These are phyloP conservation scores for Monomorium pharaonis DNA, from an alignment of 1,140 invertebrate species.

Conservation along the genomic window DNA sequence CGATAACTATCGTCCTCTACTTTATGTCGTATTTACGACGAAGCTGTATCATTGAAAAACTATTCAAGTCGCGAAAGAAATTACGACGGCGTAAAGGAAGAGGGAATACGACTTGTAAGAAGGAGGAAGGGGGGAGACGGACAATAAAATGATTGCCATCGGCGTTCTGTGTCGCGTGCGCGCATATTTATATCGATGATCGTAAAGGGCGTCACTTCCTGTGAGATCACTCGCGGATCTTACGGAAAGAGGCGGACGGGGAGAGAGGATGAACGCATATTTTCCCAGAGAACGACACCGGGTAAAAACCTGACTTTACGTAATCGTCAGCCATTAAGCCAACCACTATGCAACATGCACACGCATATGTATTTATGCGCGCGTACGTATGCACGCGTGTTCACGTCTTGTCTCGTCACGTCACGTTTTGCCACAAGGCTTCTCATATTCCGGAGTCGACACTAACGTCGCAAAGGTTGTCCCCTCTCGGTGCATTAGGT, in stretches of 20 bases:
- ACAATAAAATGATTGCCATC: slow-evolving; percentile 37
- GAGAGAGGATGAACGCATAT: background rate
- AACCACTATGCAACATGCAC: background rate
- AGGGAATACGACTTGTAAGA: background rate
- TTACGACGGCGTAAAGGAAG: background rate
- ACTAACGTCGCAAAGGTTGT: slow-evolving; percentile 32
- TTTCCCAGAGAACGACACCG: background rate
- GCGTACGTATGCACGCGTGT: background rate
- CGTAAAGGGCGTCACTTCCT: slow-evolving; percentile 66
- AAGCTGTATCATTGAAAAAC: slow-evolving; percentile 24
- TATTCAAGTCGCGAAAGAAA: slow-evolving; percentile 4
- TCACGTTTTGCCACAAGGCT: slow-evolving; percentile 28
- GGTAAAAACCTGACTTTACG: slow-evolving; percentile 57
- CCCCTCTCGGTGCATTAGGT: background rate
- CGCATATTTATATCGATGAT: slow-evolving; percentile 74
- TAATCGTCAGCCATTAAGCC: slow-evolving; percentile 60
- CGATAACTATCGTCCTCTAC: slow-evolving; percentile 60
- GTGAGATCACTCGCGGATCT: slow-evolving; percentile 68
- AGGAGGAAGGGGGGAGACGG: background rate
- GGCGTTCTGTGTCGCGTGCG: slow-evolving; percentile 20
- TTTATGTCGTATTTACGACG: slow-evolving; percentile 46
- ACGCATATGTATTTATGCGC: background rate
- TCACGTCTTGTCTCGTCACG: slow-evolving; percentile 2
- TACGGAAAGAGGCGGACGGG: slow-evolving; percentile 3
- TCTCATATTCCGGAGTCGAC: slow-evolving; percentile 64